Percentiles rank a stretch among this genome's conserved stretches.
Evolutionary conservation across 2,797 vertebrate genomes (phyloP).

Genomic region (Sebastiscus tertius): DNA sequence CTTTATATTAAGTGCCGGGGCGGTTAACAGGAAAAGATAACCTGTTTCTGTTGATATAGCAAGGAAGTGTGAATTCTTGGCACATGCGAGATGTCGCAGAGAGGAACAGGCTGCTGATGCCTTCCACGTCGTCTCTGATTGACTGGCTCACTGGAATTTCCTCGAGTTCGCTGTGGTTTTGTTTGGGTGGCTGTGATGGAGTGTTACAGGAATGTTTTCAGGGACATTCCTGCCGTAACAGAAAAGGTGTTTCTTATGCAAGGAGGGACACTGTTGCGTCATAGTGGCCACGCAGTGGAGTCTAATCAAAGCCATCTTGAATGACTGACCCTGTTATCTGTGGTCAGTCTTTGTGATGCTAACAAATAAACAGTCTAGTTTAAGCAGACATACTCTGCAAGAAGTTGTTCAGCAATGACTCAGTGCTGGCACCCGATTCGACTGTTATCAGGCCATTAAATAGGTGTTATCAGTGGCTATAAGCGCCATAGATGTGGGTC

Average conservation of each 20-base stretch:
- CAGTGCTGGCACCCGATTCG: background rate
- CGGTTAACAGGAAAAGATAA: conserved; percentile 84
- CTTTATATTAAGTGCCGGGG: conserved; percentile 82
- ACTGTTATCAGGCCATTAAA: no score
- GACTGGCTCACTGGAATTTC: conserved; percentile 66
- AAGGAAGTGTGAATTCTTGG: conserved; percentile 76
- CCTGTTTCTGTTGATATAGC: conserved; percentile 75
- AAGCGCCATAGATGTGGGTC: no score
- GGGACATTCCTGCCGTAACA: conserved; percentile 40
- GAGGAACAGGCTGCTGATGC: conserved; percentile 39
- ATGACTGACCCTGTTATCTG: background rate
- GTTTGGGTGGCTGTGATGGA: conserved; percentile 61
- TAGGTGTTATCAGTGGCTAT: no score
- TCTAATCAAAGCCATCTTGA: background rate
- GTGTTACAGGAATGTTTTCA: conserved; percentile 53
- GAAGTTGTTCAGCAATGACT: background rate
- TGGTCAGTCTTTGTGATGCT: background rate
- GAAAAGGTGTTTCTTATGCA: conserved; percentile 36
- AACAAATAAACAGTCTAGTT: background rate
- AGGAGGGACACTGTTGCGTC: conserved; percentile 28
- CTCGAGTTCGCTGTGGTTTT: conserved; percentile 54
- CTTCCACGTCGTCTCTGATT: conserved; percentile 48
- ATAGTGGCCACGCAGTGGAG: background rate
- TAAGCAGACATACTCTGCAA: background rate
- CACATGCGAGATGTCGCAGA: conserved; percentile 49